Evolutionary conservation across 2,113 vertebrate species (phyloP).

Genomic region (Psophia crepitans): DNA sequence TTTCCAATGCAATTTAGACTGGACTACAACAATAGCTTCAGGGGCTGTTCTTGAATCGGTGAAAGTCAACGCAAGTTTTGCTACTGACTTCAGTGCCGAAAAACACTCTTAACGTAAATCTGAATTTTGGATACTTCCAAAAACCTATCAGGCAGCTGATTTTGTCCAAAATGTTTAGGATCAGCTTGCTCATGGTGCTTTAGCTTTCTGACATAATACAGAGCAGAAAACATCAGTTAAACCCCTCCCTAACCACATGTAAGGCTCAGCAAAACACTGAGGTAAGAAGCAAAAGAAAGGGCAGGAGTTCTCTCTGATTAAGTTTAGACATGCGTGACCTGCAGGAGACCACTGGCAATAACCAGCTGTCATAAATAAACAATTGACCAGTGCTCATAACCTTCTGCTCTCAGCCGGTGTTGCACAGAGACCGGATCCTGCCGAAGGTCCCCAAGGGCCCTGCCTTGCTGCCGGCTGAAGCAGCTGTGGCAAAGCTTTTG

Average conservation of each 20-base stretch:
- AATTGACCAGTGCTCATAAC: neutral
- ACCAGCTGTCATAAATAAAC: neutral
- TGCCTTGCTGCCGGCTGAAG: fast-evolving
- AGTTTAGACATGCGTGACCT: neutral
- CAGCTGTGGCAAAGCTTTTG: constrained; percentile 8
- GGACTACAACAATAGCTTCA: neutral
- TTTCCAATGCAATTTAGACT: neutral
- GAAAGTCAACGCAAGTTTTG: neutral
- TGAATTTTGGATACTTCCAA: neutral
- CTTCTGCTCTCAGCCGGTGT: neutral
- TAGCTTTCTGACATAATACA: neutral
- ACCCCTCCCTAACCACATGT: fast-evolving
- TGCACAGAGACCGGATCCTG: neutral
- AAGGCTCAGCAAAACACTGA: neutral
- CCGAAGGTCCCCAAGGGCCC: neutral
- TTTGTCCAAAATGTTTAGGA: neutral
- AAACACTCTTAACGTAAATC: neutral
- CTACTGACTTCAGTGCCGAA: neutral
- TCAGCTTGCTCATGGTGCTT: neutral
- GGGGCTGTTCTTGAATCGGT: neutral
- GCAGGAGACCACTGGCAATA: neutral
- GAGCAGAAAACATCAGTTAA: neutral
- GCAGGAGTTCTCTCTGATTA: neutral
- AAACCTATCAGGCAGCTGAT: neutral
- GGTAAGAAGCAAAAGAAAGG: neutral